Evolutionary conservation across 2,888 invertebrate species (phyloP).

Genomic region (Ptychoptera albimana): DNA sequence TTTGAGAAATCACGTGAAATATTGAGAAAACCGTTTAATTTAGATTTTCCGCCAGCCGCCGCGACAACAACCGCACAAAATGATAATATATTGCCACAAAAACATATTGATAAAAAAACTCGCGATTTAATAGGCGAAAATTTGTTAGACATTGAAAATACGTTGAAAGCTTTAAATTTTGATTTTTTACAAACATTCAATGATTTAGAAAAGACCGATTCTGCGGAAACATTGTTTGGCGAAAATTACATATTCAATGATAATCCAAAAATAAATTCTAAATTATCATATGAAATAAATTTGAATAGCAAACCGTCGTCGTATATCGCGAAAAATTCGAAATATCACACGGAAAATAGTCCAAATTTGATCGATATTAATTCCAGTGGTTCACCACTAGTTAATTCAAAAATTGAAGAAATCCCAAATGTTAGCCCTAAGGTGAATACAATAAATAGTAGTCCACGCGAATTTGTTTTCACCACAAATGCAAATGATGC

Average conservation of each 20-base stretch:
- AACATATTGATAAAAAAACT: slow-evolving; percentile 14
- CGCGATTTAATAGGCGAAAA: slow-evolving; percentile 27
- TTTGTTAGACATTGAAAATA: slow-evolving; percentile 30
- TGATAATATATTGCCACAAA: slow-evolving; percentile 6
- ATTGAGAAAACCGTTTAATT: slow-evolving; percentile 37
- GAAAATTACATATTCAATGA: slow-evolving; percentile 12
- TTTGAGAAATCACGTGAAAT: slow-evolving; percentile 56
- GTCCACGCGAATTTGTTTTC: slow-evolving; percentile 11
- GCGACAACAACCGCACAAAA: not conserved
- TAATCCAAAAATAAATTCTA: not conserved
- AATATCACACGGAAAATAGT: not conserved
- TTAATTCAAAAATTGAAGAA: no score
- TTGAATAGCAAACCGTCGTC: not conserved
- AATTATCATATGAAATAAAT: not conserved
- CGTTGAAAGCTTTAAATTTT: slow-evolving; percentile 28
- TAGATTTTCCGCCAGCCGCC: slow-evolving; percentile 17
- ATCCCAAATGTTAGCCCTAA: not conserved
- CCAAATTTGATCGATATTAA: slow-evolving; percentile 1
- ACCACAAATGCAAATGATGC: slow-evolving; percentile 16
- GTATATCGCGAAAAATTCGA: no score
- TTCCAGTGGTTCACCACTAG: not conserved
- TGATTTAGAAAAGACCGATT: slow-evolving; percentile 30
- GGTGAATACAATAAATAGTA: slow-evolving; percentile 6
- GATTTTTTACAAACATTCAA: slow-evolving; percentile 32
- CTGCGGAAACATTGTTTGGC: slow-evolving; percentile 27